phyloP scores from a whole-genome alignment of 2,113 vertebrate genomes.

The Mesoclemmys tuberculata region DNA sequence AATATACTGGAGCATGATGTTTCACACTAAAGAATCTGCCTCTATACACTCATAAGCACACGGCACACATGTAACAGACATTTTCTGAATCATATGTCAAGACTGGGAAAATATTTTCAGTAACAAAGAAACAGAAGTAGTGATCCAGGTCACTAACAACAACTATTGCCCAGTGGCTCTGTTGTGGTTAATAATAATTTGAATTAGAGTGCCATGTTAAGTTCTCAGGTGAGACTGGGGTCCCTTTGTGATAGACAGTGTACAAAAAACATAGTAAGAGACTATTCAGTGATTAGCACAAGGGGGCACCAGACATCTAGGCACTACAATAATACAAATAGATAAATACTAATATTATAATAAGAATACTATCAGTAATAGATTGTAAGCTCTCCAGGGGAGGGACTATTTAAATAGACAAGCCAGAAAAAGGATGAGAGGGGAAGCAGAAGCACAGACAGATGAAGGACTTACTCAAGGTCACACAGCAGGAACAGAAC shows the following conservation, averaged over 20 bases:
- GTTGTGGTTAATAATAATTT: not conserved
- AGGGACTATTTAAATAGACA: not conserved
- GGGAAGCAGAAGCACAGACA: not conserved
- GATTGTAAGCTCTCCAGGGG: not conserved
- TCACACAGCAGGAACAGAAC: not conserved
- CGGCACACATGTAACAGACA: not conserved
- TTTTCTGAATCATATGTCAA: constrained; percentile 26
- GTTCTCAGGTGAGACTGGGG: not conserved
- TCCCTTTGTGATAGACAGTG: not conserved
- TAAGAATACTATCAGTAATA: not conserved
- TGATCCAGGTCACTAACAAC: not conserved
- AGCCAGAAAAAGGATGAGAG: not conserved
- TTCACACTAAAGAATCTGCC: constrained; percentile 31
- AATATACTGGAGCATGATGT: constrained; percentile 24
- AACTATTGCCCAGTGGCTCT: not conserved
- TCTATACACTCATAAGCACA: not conserved
- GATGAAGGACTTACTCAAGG: not conserved
- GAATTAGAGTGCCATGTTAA: not conserved
- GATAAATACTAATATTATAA: not conserved
- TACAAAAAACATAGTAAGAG: not conserved
- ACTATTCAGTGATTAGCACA: not conserved
- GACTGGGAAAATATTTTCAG: constrained; percentile 28
- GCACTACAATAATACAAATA: not conserved
- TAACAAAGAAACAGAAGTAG: not conserved
- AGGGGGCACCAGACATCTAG: not conserved